A percentile compares a stretch with the other conserved stretches of the same genome.
phyloP scores from a whole-genome alignment of 1,140 invertebrate species.

The Drosophila pallidifrons region DNA sequence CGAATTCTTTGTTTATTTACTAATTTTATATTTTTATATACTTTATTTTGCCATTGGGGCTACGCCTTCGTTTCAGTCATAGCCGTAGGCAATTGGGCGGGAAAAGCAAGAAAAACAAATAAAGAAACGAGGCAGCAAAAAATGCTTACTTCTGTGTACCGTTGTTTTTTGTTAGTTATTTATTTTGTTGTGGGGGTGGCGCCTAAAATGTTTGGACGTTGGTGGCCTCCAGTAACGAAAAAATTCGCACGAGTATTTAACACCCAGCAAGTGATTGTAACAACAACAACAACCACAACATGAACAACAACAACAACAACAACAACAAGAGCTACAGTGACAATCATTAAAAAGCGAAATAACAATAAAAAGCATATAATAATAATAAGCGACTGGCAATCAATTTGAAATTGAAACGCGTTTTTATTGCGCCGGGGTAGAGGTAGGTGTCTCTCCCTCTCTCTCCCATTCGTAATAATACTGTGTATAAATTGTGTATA shows the following conservation, averaged over 20 bases:
- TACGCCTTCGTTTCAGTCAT: slow-evolving; percentile 54
- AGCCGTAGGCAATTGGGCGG: slow-evolving; percentile 62
- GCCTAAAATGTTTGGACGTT: slow-evolving; percentile 41
- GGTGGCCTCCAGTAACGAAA: slow-evolving; percentile 71
- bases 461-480: no score
- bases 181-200: slow-evolving; percentile 66
- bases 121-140: slow-evolving; percentile 40
- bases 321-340: slow-evolving; percentile 26
- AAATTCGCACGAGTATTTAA: slow-evolving; percentile 81
- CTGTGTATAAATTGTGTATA: not conserved
- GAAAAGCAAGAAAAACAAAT: slow-evolving; percentile 77
- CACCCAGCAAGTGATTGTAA: slow-evolving; percentile 51
- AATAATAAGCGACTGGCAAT: slow-evolving; percentile 76
- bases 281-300: slow-evolving; percentile 44
- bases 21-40: slow-evolving; percentile 1
- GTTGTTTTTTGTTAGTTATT: slow-evolving; percentile 30
- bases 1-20: slow-evolving; percentile 67
- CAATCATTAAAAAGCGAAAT: slow-evolving; percentile 51
- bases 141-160: slow-evolving; percentile 5
- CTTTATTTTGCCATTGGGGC: slow-evolving; percentile 20
- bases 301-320: slow-evolving; percentile 19
- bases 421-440: slow-evolving; percentile 65
- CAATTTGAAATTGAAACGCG: slow-evolving; percentile 81
- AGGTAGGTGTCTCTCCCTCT: slow-evolving; percentile 50
- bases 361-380: slow-evolving; percentile 60